Conservation (phyloP, 2,888 invertebrate species). For the Cerastis rubricosa region DNA sequence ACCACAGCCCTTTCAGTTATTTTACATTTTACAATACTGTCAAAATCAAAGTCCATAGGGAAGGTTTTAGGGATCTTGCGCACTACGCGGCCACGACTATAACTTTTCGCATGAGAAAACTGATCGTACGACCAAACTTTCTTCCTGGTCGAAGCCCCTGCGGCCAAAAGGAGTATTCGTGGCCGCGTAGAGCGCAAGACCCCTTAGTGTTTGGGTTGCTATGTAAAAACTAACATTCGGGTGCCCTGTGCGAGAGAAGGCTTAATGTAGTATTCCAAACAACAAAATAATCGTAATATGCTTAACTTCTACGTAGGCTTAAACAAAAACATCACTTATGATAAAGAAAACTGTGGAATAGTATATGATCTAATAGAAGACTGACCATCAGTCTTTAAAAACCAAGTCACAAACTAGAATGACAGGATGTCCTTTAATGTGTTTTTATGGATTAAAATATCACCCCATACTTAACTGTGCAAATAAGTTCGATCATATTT, state of each 20-base stretch:
- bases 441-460: background rate
- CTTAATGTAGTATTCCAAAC: slow-evolving; percentile 23
- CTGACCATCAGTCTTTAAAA: background rate
- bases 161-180: background rate
- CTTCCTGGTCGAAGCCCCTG: background rate
- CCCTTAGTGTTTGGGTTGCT: background rate
- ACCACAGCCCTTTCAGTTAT: background rate
- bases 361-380: slow-evolving; percentile 2
- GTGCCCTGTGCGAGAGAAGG: background rate
- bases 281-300: slow-evolving; percentile 56
- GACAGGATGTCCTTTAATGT: background rate
- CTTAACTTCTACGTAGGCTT: slow-evolving; percentile 62
- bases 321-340: slow-evolving; percentile 62
- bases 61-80: background rate
- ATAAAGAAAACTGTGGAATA: slow-evolving; percentile 36
- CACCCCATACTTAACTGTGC: background rate
- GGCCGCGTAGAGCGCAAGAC: background rate
- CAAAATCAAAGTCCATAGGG: background rate
- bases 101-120: background rate
- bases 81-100: background rate
- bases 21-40: background rate
- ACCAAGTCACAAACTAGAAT: background rate
- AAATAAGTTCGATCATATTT: slow-evolving; percentile 10
- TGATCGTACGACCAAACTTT: background rate
- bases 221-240: too few relatives aligned